Base-by-base conservation (phyloP, 2,797 vertebrate species). In the Sebastes elongatus region DNA sequence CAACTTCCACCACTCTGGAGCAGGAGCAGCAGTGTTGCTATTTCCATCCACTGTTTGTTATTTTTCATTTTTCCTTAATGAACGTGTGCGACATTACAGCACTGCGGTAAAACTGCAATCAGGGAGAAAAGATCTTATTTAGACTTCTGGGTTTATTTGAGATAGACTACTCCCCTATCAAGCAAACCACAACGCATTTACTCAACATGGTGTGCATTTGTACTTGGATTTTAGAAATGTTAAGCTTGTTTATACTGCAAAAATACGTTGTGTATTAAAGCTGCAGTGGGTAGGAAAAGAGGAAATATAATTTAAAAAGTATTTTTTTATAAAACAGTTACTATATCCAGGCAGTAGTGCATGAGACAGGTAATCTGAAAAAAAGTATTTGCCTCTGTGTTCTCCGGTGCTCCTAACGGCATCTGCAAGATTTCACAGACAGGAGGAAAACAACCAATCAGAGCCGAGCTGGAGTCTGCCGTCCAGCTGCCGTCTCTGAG, bases 21-120 rank as follows among this genome's bases (percentile, higher is more conserved):
- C 4, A 27, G 55, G 22, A 76, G 70, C 66, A 10, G 25, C 30
- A 1, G 62, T 4, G 16, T 14, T 27, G 66, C 82, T 85, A 78
- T 92, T 91, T 89, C 69, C 63, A 80, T 57, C 76, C 73, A 11
- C 23, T 78, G 84, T 89, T 88, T 91, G 62, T 86, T 91, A 70
- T 86, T 89, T 82, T 84, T 75, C 57, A 59, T 78, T 82, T 90
- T 74, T 57, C 10, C 68, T 80, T 74, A 83, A 87, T 85, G 78
- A 90, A 78, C 81, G 77, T 87, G 74, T 86, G 78, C 76, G 55
- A 65, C 82, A 75, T 82, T 72, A 60, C 75, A 78, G 70, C 76
- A 14, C 49, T 85, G 86, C 74, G 82, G 88, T 90, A n/a, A 86
- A 88, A 86, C 71, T 70, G 77, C 81, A 91, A 89, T 90, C 90